Evolutionary conservation across 2,797 vertebrate genomes (phyloP).

Genomic region (Myotis vivesi): DNA sequence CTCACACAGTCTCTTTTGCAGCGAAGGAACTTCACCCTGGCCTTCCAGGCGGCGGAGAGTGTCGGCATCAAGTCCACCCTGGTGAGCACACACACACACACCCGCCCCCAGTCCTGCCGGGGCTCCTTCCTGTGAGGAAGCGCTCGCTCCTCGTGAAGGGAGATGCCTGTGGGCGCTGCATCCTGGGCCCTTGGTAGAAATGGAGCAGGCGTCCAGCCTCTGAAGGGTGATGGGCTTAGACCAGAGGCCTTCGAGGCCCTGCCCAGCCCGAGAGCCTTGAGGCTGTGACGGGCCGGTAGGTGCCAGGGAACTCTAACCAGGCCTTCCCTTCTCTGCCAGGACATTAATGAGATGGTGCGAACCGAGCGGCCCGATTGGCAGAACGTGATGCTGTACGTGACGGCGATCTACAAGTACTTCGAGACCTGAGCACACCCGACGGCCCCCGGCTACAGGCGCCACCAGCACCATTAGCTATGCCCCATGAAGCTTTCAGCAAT

Average conservation of each 20-base stretch:
- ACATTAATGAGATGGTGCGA: constrained; percentile 97
- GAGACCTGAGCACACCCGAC: constrained; percentile 90
- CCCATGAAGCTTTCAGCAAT: constrained; percentile 71
- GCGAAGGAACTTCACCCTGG: constrained; percentile 97
- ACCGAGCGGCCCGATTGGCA: constrained; percentile 98
- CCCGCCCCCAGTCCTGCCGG: too few relatives aligned
- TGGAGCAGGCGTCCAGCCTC: not conserved
- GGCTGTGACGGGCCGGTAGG: not conserved
- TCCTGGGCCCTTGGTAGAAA: not conserved
- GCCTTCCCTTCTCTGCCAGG: constrained; percentile 85
- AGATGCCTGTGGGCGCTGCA: too few relatives aligned
- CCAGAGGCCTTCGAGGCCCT: not conserved
- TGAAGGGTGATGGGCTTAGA: not conserved
- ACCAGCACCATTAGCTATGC: constrained; percentile 26
- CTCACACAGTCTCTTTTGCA: constrained; percentile 76
- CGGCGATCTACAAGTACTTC: constrained; percentile 99
- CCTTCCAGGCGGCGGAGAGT: constrained; percentile 98
- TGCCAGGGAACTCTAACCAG: not conserved
- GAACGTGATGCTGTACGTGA: constrained; percentile 98
- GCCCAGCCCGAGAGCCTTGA: not conserved
- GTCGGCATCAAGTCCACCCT: constrained; percentile 98
- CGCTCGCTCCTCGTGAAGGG: not conserved
- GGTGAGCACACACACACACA: constrained; percentile 89
- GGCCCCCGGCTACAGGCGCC: not conserved
- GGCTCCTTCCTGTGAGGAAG: not conserved